Base-by-base conservation (phyloP, 2,797 vertebrate genomes). In the Echiichthys vipera region DNA sequence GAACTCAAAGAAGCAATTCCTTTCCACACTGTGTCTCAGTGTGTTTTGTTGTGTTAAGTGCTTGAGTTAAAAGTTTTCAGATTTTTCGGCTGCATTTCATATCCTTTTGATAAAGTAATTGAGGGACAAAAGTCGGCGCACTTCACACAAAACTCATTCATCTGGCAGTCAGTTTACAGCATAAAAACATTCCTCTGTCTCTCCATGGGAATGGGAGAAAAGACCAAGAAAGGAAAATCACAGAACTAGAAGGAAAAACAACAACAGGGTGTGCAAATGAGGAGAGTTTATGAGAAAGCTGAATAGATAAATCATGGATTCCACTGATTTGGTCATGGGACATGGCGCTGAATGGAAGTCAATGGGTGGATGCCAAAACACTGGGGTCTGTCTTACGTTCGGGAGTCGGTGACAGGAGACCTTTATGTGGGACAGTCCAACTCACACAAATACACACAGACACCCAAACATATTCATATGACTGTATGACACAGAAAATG, bases 101-200 rank as follows among this genome's bases (percentile, higher is more conserved):
- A 84, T 81, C 66, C 74, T 75, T 86, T 78, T 80, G 83, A 89
- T 87, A 74, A 77, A 80, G 73, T 68, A 79, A 84, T 75, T 57
- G 77, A 53, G 65, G 80, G 76, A 81, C 71, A 65, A 90, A 84
- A 82, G 79, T 78, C 66, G 10, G 62, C 18, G 54, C 80, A 81
- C 79, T 88, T 80, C 56, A 69, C 68, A 70, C 84, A 78, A 79
- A 85, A 86, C 73, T 77, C 88, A 91, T 90, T 90, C 84, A 88
- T 91, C 86, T 85, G 42, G 67, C 57, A 55, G 81, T 75, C 77
- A 74, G 89, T 91, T 85, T 84, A 72, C 62, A 63, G 80, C 80
- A 89, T 87, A 87, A 88, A 92, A 89, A 87, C 90, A 91, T 91
- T 92, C 89, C 84, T 88, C 56, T 1, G 74, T 77, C 79, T 83